Evolutionary conservation across 1,140 invertebrate genomes (phyloP).

Genomic region (Schlechtendalia chinensis): DNA sequence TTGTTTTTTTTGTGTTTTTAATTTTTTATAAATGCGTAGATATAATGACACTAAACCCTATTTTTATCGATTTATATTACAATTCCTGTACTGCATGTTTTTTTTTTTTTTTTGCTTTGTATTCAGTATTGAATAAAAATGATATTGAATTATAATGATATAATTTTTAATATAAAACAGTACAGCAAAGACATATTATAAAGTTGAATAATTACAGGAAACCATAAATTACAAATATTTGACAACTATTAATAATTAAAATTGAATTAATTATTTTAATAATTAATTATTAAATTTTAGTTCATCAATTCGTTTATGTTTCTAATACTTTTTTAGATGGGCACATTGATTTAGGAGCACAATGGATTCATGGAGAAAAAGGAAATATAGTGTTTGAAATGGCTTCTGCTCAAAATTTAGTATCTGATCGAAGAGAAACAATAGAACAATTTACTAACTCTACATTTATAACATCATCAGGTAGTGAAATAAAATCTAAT

Average conservation of each 20-base stretch:
- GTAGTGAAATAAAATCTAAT: constrained; percentile 8
- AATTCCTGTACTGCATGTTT: too few relatives aligned
- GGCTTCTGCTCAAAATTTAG: constrained; percentile 60
- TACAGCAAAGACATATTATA: too few relatives aligned
- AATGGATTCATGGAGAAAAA: constrained; percentile 80
- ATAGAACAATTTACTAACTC: constrained; percentile 52
- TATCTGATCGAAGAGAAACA: constrained; percentile 56
- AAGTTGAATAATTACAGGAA: not conserved
- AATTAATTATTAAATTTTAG: not conserved
- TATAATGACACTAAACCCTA: too few relatives aligned
- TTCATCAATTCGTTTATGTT: not conserved
- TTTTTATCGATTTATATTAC: too few relatives aligned
- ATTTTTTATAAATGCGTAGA: too few relatives aligned
- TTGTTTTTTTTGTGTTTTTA: too few relatives aligned
- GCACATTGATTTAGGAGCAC: constrained; percentile 76
- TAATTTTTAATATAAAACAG: too few relatives aligned
- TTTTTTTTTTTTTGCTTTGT: too few relatives aligned
- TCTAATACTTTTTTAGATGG: constrained; percentile 56
- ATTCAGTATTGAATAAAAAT: too few relatives aligned
- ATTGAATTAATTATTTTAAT: not conserved
- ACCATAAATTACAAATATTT: not conserved
- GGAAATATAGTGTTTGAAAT: constrained; percentile 68
- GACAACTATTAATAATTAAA: not conserved
- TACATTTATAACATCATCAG: constrained; percentile 27
- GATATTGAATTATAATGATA: too few relatives aligned